These are phyloP conservation scores for Teleogryllus occipitalis DNA, from an alignment of 1,140 invertebrate genomes.

Conservation along the genomic window DNA sequence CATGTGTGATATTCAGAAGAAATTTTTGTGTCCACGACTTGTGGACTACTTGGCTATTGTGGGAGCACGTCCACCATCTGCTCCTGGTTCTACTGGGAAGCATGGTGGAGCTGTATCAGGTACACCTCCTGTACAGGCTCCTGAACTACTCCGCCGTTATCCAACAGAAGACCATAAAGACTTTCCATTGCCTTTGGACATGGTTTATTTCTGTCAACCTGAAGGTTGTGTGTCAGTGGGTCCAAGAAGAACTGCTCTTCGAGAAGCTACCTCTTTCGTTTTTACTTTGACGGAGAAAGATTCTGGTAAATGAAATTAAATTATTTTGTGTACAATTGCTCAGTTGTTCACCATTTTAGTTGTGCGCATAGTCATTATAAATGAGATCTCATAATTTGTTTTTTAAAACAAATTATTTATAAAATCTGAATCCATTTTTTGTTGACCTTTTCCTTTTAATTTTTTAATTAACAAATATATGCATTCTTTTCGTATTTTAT, in stretches of 20 bases:
- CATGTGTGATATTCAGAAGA: constrained; percentile 56
- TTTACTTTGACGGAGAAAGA: constrained; percentile 99
- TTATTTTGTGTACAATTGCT: too few species aligned
- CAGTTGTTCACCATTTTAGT: too few species aligned
- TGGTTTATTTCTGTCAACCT: constrained; percentile 99
- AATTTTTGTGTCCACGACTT: constrained; percentile 71
- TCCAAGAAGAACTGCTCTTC: constrained; percentile 68
- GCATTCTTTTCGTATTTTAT: too few species aligned
- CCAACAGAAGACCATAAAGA: constrained; percentile 95
- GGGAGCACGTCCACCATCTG: constrained; percentile 64
- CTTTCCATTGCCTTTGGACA: constrained; percentile 92
- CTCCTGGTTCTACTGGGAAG: constrained; percentile 24
- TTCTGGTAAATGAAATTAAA: constrained; percentile 53
- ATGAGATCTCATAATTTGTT: neutral
- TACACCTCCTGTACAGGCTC: constrained; percentile 64
- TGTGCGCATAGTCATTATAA: too few species aligned
- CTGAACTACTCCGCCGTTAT: constrained; percentile 89
- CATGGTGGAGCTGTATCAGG: constrained; percentile 56
- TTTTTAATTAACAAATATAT: too few species aligned
- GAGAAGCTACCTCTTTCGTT: constrained; percentile 93
- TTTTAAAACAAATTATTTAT: too few species aligned
- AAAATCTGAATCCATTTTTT: too few species aligned
- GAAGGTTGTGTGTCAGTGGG: constrained; percentile 93
- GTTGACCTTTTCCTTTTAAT: too few species aligned
- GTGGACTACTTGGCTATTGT: constrained; percentile 96